A percentile compares a stretch with the other conserved stretches of the same genome.
Conservation (phyloP, 2,113 vertebrate species). For the Recurvirostra avosetta region DNA sequence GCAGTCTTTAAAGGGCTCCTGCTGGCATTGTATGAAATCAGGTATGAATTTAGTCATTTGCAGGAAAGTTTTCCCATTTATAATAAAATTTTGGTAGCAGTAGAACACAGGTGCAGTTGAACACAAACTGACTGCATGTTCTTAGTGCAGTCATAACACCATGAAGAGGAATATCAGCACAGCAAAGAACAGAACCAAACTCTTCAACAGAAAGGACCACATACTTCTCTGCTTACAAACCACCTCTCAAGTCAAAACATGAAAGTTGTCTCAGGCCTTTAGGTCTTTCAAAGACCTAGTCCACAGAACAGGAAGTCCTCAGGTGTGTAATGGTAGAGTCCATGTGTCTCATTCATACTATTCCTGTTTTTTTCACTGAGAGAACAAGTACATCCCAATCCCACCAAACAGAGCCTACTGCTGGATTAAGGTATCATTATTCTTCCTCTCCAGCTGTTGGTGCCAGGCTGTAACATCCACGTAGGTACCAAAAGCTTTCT, state of each 20-base stretch:
- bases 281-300: neutral
- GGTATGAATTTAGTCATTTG: neutral
- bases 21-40: neutral
- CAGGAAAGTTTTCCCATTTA: neutral
- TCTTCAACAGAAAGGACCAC: neutral
- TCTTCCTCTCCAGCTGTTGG: neutral
- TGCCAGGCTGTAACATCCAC: neutral
- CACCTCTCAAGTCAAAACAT: neutral
- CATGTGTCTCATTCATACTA: neutral
- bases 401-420: neutral
- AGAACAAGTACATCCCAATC: neutral
- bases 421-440: neutral
- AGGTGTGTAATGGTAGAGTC: neutral
- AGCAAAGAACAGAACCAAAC: neutral
- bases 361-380: neutral
- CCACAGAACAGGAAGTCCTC: neutral
- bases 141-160: neutral
- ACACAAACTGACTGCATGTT: neutral
- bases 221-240: neutral
- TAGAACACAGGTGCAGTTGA: neutral
- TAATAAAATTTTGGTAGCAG: neutral
- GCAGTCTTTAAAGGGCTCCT: neutral
- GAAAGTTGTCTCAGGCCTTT: neutral
- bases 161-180: neutral
- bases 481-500: neutral